Evolutionary conservation across 2,888 invertebrate genomes (phyloP), one percentile per base, ranked within the genome.

Genomic region (Ellobium chinense): DNA sequence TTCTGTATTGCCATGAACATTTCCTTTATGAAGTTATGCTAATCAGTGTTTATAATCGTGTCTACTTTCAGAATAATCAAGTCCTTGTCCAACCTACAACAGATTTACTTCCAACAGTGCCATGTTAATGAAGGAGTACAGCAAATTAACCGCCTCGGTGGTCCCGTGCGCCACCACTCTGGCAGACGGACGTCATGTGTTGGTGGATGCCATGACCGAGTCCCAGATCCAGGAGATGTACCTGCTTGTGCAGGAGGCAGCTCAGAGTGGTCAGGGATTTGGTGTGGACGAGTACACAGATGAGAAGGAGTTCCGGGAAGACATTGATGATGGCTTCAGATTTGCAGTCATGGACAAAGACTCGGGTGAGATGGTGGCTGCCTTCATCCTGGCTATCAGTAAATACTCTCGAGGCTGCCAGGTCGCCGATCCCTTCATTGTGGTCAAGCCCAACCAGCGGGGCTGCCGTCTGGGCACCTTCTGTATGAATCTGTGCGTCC

Each of bases 161-260:
- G 80, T 85, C 2, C 87, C 87, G 0, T 79, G 79, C 82, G 56
- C 70, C 65, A 82, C 86, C 29, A 75, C 80, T 37, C 83, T 86
- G 75, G 82, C 74, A 12, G 82, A 84, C 65, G 85, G 83, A 1
- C 80, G 83, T 2, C 39, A 66, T 31, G 83, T 87, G n/a, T 58
- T 86, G 31, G 80, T 88, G 29, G 85, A 86, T 66, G 80, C 82
- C 79, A 87, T 88, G 86, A 85, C 85, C 0, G 83, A 85, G n/a
- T 66, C 80, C 0, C 88, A 88, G 75, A 14, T 87, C n/a, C 83
- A 85, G 4, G 83, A 86, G 81, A 87, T 87, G 12, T 88, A 83
- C 77, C 39, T 65, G 36, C 78, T 87, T 63, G 87, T 88, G 21
- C 82, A 85, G 29, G 72, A 82, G 36, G 85, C 85, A 39, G 84